phyloP scores from a whole-genome alignment of 2,113 vertebrate species.

The Syrmaticus mikado region DNA sequence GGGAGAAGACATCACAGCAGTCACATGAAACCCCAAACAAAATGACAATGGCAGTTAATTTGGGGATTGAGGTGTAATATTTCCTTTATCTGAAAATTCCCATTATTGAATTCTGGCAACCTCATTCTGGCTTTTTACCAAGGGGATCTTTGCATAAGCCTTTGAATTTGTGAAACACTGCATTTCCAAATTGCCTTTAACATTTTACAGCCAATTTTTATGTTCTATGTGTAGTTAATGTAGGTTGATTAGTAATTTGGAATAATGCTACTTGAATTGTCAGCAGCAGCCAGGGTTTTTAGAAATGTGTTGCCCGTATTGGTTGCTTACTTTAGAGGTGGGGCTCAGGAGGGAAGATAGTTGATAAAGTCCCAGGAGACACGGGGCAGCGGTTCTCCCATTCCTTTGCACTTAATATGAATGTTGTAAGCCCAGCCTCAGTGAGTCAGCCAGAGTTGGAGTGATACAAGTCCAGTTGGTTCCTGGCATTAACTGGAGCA shows the following conservation, averaged over 20 bases:
- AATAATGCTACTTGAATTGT: not conserved
- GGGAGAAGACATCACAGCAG: not conserved
- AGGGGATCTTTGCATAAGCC: constrained; percentile 1
- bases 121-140: not conserved
- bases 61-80: not conserved
- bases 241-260: not conserved
- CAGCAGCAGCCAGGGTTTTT: not conserved
- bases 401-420: not conserved
- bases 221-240: not conserved
- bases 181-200: not conserved
- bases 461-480: accelerated
- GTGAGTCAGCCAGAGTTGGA: not conserved
- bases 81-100: constrained; percentile 51
- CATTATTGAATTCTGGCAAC: constrained; percentile 33
- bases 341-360: not conserved
- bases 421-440: accelerated
- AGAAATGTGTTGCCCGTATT: not conserved
- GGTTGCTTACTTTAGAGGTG: not conserved
- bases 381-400: not conserved
- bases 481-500: not conserved
- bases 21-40: not conserved
- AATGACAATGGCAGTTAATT: constrained; percentile 17
- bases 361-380: not conserved
- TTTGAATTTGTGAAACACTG: not conserved
- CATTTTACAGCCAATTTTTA: not conserved